phyloP scores from a whole-genome alignment of 2,113 vertebrate species.

The Gavia stellata region DNA sequence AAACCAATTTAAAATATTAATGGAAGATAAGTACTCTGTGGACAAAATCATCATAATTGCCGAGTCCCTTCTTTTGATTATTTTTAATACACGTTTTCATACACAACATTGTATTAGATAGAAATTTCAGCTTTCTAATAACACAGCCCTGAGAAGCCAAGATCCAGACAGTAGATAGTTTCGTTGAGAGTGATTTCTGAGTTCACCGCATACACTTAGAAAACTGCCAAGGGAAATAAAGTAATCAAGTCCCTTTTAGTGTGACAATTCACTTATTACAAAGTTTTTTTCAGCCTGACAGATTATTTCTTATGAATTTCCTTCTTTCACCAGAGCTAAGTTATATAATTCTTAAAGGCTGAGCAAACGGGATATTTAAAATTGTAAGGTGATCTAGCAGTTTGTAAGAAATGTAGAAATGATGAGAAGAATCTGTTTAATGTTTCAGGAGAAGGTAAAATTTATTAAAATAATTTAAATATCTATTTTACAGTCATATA shows the following conservation, averaged over 20 bases:
- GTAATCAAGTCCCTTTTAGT: neutral
- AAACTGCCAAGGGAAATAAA: neutral
- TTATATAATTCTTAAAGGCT: neutral
- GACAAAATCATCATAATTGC: neutral
- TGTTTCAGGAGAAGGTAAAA: neutral
- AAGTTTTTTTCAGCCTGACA: neutral
- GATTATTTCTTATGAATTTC: neutral
- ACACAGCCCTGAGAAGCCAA: neutral
- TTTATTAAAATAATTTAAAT: neutral
- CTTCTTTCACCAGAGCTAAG: neutral
- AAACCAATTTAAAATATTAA: neutral
- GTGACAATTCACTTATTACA: neutral
- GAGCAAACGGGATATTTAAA: neutral
- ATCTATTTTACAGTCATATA: neutral
- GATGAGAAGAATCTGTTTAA: neutral
- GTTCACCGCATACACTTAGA: neutral
- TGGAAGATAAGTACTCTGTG: neutral
- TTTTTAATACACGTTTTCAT: neutral
- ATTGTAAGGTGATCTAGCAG: neutral
- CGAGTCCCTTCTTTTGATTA: neutral
- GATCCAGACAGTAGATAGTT: neutral
- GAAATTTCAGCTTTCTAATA: neutral
- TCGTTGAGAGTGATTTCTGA: neutral
- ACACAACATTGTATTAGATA: neutral
- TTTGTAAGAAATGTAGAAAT: neutral